Base-by-base conservation (phyloP, 2,888 invertebrate species). In the Lucinisca nassula region DNA sequence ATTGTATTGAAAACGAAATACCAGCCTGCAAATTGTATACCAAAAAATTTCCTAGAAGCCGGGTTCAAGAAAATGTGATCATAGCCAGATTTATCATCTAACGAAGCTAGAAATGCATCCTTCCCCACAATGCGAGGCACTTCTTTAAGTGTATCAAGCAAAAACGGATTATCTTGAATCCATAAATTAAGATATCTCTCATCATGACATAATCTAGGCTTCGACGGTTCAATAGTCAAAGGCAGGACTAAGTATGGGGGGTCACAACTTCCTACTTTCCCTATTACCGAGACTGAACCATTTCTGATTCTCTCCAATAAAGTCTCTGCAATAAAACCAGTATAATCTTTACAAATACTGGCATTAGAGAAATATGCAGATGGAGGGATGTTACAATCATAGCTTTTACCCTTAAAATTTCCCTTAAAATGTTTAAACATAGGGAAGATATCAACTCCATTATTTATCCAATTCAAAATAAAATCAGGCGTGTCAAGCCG, bases 41-140 rank as follows among this genome's bases (percentile, higher is more conserved):
- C 85, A 79, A 85, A 85, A 45, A 75, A 88, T 40, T 70, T 82
- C 27, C 72, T 49, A 49, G 67, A 82, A 10, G 58, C 17, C 21
- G 27, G 21, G 21, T 51, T 12, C 0, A 85, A 24, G 0, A 81
- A 55, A 24, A 85, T 45, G 49, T 86, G 85, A 35, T 86, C 89
- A 75, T 89, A 89, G 3, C 89, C 86, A 14, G 81, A 82, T 38
- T 86, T 86, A 38, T 86, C 86, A 73, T 86, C 89, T 8, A 83
- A 10, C 2, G 38, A 45, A 0, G 72, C 55, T 55, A 88, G 70
- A 30, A 40, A 83, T 0, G n/a, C 27, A 45, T 74, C 72, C 32
- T 72, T 82, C 14, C 75, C 32, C n/a, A 86, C 40, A 27, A 89
- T 35, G 17, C 73, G 45, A 17, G 79, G 86, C n/a, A 89, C 75